These are phyloP conservation scores for Recurvirostra avosetta DNA, from an alignment of 2,113 vertebrate species.

Conservation along the genomic window DNA sequence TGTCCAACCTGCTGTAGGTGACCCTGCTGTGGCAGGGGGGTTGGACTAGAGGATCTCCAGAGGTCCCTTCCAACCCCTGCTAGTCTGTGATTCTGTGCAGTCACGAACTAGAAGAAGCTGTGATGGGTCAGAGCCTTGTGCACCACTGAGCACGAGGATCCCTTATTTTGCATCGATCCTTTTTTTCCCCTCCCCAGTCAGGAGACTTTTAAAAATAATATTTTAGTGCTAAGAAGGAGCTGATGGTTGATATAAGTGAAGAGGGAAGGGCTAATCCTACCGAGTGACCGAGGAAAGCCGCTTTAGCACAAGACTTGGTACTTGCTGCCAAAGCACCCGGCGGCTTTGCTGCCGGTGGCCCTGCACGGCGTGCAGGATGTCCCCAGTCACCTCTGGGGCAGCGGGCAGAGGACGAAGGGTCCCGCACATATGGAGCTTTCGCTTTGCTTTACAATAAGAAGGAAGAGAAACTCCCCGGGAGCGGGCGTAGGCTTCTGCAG, in stretches of 20 bases:
- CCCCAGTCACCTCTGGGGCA: neutral
- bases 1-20: neutral
- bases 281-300: accelerated
- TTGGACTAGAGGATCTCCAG: neutral
- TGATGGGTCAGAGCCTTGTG: neutral
- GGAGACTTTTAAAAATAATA: too few species aligned
- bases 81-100: neutral
- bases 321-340: neutral
- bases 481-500: neutral
- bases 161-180: neutral
- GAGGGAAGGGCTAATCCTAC: neutral
- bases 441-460: neutral
- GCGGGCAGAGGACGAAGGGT: neutral
- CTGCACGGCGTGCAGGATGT: neutral
- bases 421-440: neutral
- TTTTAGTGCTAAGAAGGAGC: neutral
- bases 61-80: neutral
- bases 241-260: neutral
- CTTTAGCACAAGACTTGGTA: accelerated
- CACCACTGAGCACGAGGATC: neutral
- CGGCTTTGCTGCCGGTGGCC: neutral
- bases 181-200: accelerated
- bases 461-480: conserved; percentile 38
- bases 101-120: neutral
- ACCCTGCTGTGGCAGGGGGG: neutral